phyloP scores from a whole-genome alignment of 1,140 invertebrate genomes.

The Bombyx mandarina region DNA sequence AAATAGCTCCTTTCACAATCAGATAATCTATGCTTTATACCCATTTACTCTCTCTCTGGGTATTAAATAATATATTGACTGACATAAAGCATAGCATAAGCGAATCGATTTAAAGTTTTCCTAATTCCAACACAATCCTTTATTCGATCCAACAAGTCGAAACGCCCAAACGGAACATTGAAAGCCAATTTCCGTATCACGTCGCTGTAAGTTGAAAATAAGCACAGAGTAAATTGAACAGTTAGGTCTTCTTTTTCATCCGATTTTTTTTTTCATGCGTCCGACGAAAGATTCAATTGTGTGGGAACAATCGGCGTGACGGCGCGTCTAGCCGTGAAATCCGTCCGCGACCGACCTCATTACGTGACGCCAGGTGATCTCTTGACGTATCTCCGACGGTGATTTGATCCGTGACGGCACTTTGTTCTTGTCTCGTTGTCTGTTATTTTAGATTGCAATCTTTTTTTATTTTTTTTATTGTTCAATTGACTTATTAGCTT shows the following conservation, averaged over 20 bases:
- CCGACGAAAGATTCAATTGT: neutral
- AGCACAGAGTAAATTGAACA: neutral
- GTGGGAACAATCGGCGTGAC: neutral
- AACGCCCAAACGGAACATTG: neutral
- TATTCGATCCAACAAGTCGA: neutral
- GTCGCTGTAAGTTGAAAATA: too few relatives aligned
- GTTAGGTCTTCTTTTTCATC: neutral
- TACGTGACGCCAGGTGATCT: conserved; percentile 2
- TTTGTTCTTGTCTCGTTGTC: too few relatives aligned
- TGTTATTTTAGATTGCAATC: too few relatives aligned
- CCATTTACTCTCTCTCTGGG: too few relatives aligned
- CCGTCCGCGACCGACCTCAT: neutral
- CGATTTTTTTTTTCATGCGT: neutral
- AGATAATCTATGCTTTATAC: too few relatives aligned
- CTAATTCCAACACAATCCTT: neutral
- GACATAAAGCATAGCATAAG: too few relatives aligned
- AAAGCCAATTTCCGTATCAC: neutral
- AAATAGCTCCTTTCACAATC: too few relatives aligned
- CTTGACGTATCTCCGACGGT: neutral
- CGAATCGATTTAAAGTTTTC: too few relatives aligned
- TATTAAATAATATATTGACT: too few relatives aligned
- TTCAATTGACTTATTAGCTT: too few relatives aligned
- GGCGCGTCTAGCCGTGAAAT: neutral
- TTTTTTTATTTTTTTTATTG: too few relatives aligned
- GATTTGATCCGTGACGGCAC: too few relatives aligned